Evolutionary conservation across 2,888 invertebrate genomes (phyloP), one percentile per base, ranked within the genome.

Genomic region (Hermaeophaga mercurialis): DNA sequence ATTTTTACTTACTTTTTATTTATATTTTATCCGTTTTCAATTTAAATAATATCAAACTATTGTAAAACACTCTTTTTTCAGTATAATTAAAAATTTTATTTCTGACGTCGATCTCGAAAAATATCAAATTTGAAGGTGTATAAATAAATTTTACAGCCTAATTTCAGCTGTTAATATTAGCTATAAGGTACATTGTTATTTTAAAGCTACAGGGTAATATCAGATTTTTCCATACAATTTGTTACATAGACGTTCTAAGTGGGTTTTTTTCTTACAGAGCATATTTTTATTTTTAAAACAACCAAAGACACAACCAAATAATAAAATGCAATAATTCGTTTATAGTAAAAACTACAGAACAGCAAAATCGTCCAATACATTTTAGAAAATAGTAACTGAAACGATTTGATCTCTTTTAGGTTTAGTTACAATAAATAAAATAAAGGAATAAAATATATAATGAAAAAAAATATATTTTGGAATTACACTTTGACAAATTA

Each of bases 191-290:
- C 54, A 50, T 50, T 57, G 63, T 64, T 63, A 61, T 58, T 61
- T 66, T 66, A 66, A 66, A 66, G 65, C 65, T 66, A 62, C 56
- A 58, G 61, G 56, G 58, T 65, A 66, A 64, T 66, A 66, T 65
- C 65, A 66, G 59, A 55, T 39, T 39, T 43, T 43, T 26, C 22
- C 22, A 53, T 47, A 33, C 18, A 43, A 33, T 44, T 9, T 52
- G 33, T 43, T 24, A 44, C 47, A 6, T 34, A 31, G 9, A 22
- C 31, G 50, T 26, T 44, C 8, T 44, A 8, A 4, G n/a, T 24
- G 12, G n/a, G 12, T 34, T 18, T 46, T 17, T 44, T 55, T 38
- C 56, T 45, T 49, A 56, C 50, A 56, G 45, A 56, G 49, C 49
- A 50, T 45, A 50, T 45, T 56, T 48, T 46, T 49, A 36, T 36